Percentiles rank a stretch among this genome's conserved stretches.
Conservation (phyloP, 2,888 invertebrate species). For the Lasioglossum oenotherae region DNA sequence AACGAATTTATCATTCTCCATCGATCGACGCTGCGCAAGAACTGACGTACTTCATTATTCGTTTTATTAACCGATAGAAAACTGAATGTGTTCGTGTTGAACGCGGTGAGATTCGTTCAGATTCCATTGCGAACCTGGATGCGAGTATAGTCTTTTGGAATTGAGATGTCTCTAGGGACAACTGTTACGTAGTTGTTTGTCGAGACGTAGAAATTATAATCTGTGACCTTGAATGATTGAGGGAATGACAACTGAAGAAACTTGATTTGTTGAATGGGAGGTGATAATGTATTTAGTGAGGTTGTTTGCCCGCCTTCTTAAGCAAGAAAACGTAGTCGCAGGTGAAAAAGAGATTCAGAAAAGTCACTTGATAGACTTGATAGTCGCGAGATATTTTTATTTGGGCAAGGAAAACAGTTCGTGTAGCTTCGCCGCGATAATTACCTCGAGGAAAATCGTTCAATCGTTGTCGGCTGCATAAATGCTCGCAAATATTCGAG, state of each 20-base stretch:
- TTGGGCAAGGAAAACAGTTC: not conserved
- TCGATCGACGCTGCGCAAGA: constrained; percentile 45
- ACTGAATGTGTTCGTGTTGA: constrained; percentile 68
- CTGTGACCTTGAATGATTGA: not conserved
- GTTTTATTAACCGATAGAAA: constrained; percentile 47
- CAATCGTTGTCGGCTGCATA: not conserved
- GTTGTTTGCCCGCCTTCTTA: constrained; percentile 16
- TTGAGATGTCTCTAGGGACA: not conserved
- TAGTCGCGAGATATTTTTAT: constrained; percentile 4
- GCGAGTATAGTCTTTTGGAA: constrained; percentile 10
- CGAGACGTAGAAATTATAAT: not conserved
- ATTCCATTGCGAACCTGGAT: not conserved
- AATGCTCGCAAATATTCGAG: constrained; percentile 35
- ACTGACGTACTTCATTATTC: constrained; percentile 56
- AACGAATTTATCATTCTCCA: constrained; percentile 57
- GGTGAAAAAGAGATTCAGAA: not conserved
- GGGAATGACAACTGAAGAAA: not conserved
- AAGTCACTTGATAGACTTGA: not conserved
- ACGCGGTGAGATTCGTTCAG: constrained; percentile 42
- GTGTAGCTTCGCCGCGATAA: constrained; percentile 23
- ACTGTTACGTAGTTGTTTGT: constrained; percentile 10
- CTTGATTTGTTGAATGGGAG: constrained; percentile 3
- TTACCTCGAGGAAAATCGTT: constrained; percentile 8
- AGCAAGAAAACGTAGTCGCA: constrained; percentile 2
- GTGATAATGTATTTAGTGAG: not conserved